Evolutionary conservation across 2,113 vertebrate species (phyloP).

Genomic region (Morphnarchus princeps): DNA sequence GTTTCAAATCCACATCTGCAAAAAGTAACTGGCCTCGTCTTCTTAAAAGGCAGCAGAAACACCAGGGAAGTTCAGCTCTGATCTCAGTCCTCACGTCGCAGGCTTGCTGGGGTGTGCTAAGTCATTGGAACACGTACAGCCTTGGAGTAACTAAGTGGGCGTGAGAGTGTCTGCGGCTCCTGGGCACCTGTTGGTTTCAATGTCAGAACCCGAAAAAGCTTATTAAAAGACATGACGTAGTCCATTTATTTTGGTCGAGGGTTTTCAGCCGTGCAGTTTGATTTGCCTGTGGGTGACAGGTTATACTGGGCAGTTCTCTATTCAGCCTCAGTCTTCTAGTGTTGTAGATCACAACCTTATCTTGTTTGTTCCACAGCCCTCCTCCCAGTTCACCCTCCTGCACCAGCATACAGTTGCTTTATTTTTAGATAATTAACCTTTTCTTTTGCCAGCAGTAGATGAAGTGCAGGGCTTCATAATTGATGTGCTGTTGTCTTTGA

Average conservation of each 20-base stretch:
- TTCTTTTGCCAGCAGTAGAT: slow-evolving; percentile 10
- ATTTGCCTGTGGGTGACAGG: slow-evolving; percentile 1
- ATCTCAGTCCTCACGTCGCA: neutral
- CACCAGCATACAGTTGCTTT: neutral
- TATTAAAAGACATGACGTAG: neutral
- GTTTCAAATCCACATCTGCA: neutral
- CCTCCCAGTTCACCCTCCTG: neutral
- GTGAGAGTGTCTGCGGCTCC: neutral
- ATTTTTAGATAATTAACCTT: slow-evolving; percentile 56
- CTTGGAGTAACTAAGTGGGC: neutral
- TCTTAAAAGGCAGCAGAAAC: neutral
- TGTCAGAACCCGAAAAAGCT: neutral
- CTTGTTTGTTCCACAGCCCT: neutral
- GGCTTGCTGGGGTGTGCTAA: neutral
- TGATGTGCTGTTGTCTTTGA: slow-evolving; percentile 16
- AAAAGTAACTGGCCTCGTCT: neutral
- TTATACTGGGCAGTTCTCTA: neutral
- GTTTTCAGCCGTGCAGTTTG: neutral
- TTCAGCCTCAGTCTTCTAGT: neutral
- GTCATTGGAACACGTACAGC: neutral
- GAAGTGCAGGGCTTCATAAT: slow-evolving; percentile 16
- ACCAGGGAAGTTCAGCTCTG: neutral
- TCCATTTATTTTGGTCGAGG: neutral
- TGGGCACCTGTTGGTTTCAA: slow-evolving; percentile 26
- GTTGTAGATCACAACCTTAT: neutral